phyloP scores from a whole-genome alignment of 1,140 invertebrate genomes.

The Zaprionus davidi region DNA sequence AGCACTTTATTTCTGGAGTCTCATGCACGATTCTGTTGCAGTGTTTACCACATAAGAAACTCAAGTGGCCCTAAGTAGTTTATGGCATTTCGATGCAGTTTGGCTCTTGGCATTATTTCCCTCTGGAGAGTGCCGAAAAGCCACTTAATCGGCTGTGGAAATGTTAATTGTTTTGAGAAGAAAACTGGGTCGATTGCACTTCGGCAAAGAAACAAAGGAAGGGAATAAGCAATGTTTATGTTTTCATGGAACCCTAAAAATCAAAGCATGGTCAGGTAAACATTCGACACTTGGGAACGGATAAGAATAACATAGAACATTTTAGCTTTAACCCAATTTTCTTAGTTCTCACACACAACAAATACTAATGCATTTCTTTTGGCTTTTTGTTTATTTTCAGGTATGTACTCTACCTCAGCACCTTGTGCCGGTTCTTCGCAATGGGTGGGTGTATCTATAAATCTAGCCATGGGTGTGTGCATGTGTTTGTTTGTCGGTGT shows the following conservation, averaged over 20 bases:
- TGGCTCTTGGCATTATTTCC: slow-evolving; percentile 43
- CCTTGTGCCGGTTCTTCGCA: slow-evolving; percentile 13
- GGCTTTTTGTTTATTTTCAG: slow-evolving; percentile 58
- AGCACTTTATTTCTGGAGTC: slow-evolving; percentile 26
- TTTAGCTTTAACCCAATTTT: slow-evolving; percentile 70
- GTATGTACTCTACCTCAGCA: slow-evolving; percentile 56
- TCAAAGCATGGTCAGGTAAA: slow-evolving; percentile 66
- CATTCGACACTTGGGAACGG: slow-evolving; percentile 18
- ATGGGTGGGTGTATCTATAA: slow-evolving; percentile 31
- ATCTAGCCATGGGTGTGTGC: slow-evolving; percentile 30
- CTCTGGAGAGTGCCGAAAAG: slow-evolving; percentile 29
- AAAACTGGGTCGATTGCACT: slow-evolving; percentile 70
- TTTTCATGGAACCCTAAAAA: slow-evolving; percentile 49
- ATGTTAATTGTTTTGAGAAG: slow-evolving; percentile 38
- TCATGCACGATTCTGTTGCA: slow-evolving; percentile 11
- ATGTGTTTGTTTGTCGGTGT: slow-evolving; percentile 44
- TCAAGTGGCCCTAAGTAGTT: slow-evolving; percentile 53
- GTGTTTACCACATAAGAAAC: slow-evolving; percentile 29
- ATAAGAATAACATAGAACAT: slow-evolving; percentile 41
- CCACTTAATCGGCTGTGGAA: slow-evolving; percentile 73
- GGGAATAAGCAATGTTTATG: slow-evolving; percentile 62
- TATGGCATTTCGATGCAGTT: slow-evolving; percentile 42
- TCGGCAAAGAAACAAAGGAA: slow-evolving; percentile 25
- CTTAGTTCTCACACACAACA: slow-evolving; percentile 32
- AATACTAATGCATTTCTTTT: slow-evolving; percentile 67